A percentile compares a stretch with the other conserved stretches of the same genome.
These are phyloP conservation scores for Gonocerus acuteangulatus DNA, from an alignment of 2,888 invertebrate genomes.

Conservation along the genomic window DNA sequence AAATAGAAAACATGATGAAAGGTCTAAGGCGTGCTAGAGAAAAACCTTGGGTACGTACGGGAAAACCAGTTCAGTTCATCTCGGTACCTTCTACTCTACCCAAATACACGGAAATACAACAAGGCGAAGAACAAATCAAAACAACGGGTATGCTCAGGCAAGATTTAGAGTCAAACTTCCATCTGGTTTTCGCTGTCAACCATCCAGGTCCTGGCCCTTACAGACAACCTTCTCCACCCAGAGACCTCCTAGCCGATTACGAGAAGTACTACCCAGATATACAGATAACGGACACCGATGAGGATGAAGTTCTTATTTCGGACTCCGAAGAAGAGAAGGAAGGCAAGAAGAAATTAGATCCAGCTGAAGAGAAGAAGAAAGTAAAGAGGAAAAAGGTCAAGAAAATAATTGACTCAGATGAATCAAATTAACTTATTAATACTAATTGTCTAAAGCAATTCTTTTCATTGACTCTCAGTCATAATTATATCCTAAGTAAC, in stretches of 20 bases:
- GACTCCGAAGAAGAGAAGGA: constrained; percentile 22
- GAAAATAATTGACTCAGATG: constrained; percentile 5
- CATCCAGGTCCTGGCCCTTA: constrained; percentile 9
- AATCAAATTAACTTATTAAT: background rate
- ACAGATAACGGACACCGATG: constrained; percentile 1
- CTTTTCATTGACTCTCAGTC: no score
- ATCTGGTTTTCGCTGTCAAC: constrained; percentile 9
- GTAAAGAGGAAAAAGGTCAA: constrained; percentile 1
- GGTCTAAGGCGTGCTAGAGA: constrained; percentile 29
- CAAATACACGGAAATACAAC: background rate
- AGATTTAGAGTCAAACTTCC: constrained; percentile 25
- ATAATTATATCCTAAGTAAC: no score
- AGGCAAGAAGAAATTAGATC: background rate
- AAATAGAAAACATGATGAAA: constrained; percentile 26
- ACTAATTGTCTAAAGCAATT: background rate
- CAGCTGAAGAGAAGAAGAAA: constrained; percentile 6
- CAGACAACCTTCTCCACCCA: background rate
- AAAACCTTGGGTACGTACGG: constrained; percentile 23
- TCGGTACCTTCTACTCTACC: background rate
- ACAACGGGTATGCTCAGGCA: constrained; percentile 18
- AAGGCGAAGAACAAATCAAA: background rate
- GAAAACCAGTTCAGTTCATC: constrained; percentile 23
- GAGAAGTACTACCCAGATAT: constrained; percentile 6
- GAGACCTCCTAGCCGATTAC: background rate
- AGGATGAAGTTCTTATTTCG: background rate